Percentiles rank a stretch among this genome's conserved stretches.
These are phyloP conservation scores for Phrynocephalus guinanensis DNA, from an alignment of 2,797 vertebrate species.

Conservation along the genomic window DNA sequence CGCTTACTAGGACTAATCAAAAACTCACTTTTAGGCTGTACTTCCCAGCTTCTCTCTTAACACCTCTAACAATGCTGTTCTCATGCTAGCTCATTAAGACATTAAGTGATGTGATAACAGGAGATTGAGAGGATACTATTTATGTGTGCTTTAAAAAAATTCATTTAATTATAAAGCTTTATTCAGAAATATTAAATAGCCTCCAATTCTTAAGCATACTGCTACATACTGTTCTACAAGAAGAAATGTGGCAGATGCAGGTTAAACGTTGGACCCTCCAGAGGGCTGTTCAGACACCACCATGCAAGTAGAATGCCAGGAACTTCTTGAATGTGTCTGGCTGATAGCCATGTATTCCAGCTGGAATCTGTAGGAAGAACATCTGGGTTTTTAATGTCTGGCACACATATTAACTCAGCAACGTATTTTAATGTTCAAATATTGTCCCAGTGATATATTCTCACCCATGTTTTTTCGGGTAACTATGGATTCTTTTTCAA, in stretches of 20 bases:
- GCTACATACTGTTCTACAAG: slow-evolving; percentile 55
- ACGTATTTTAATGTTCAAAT: slow-evolving; percentile 41
- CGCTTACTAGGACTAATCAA: not conserved
- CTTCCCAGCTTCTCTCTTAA: not conserved
- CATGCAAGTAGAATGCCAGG: slow-evolving; percentile 90
- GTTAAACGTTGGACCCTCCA: slow-evolving; percentile 49
- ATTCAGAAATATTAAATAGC: slow-evolving; percentile 44
- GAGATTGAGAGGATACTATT: slow-evolving; percentile 42
- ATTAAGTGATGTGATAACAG: not conserved
- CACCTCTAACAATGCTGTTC: not conserved
- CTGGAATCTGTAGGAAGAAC: slow-evolving; percentile 84
- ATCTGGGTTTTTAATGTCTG: slow-evolving; percentile 66
- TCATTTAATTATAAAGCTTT: slow-evolving; percentile 38
- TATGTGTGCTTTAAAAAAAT: slow-evolving; percentile 23
- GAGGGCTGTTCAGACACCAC: slow-evolving; percentile 79
- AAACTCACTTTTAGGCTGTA: not conserved
- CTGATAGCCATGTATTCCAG: slow-evolving; percentile 88
- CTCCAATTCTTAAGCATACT: slow-evolving; percentile 48
- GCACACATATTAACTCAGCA: slow-evolving; percentile 57
- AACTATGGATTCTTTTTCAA: not conserved
- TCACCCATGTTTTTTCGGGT: not conserved
- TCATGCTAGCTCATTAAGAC: not conserved
- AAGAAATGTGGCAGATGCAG: not conserved
- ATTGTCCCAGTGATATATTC: slow-evolving; percentile 24
- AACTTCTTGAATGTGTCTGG: slow-evolving; percentile 93